Evolutionary conservation across 1,140 invertebrate genomes (phyloP).

Genomic region (Zaprionus davidi): DNA sequence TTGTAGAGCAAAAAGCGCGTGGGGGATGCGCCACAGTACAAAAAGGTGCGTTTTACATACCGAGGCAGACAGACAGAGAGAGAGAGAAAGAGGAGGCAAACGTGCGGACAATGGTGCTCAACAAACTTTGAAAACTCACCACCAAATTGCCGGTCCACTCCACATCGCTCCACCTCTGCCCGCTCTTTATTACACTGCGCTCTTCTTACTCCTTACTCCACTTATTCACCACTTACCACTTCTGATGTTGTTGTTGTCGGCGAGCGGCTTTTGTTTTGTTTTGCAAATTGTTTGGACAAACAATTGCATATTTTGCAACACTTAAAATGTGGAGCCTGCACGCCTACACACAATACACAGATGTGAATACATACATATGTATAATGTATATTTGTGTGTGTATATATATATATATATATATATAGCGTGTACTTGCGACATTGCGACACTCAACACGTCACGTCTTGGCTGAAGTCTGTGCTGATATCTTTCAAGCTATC

Average conservation of each 20-base stretch:
- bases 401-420: neutral
- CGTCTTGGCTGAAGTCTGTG: neutral
- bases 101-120: conserved; percentile 13
- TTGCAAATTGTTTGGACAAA: conserved; percentile 66
- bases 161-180: neutral
- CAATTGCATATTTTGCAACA: conserved; percentile 64
- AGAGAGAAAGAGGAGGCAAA: neutral
- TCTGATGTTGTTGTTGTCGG: conserved; percentile 18
- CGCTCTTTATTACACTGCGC: neutral
- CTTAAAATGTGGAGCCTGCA: conserved; percentile 52
- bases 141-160: conserved; percentile 33
- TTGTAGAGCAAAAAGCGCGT: conserved; percentile 16
- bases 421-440: neutral
- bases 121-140: conserved; percentile 45
- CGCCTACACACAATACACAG: conserved; percentile 6
- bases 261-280: conserved; percentile 31
- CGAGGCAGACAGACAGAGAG: neutral
- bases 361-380: neutral
- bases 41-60: conserved; percentile 38
- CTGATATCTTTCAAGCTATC: conserved; percentile 5
- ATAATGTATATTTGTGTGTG: neutral
- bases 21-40: conserved; percentile 25
- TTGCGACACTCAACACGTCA: conserved; percentile 7
- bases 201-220: neutral
- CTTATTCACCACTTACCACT: neutral